These are phyloP conservation scores for Atherinomorus stipes DNA, from an alignment of 2,113 vertebrate genomes.

Conservation along the genomic window DNA sequence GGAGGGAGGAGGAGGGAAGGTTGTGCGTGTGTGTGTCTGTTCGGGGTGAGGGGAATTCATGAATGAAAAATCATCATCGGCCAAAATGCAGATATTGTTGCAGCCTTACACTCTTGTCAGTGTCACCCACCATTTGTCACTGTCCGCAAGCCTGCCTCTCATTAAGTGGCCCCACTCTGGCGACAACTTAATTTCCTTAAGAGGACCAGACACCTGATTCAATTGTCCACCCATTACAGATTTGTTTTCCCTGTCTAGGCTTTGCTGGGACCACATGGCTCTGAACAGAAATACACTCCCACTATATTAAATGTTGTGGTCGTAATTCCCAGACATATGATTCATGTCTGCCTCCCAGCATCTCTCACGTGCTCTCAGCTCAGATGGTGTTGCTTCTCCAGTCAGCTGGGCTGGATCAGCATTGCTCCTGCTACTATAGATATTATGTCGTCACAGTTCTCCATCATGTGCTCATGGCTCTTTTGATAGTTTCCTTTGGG, in stretches of 20 bases:
- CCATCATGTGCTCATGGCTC: slow-evolving; percentile 32
- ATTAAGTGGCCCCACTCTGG: slow-evolving; percentile 93
- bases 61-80: slow-evolving; percentile 93
- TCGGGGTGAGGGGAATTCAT: slow-evolving; percentile 61
- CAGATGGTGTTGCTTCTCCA: slow-evolving; percentile 30
- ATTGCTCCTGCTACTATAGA: slow-evolving; percentile 30
- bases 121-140: slow-evolving; percentile 94
- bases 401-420: slow-evolving; percentile 46
- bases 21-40: slow-evolving; percentile 15
- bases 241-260: slow-evolving; percentile 82
- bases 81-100: slow-evolving; percentile 92
- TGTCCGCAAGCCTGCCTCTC: slow-evolving; percentile 91
- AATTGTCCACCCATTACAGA: slow-evolving; percentile 90
- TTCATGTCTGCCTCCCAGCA: slow-evolving; percentile 77
- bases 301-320: slow-evolving; percentile 87
- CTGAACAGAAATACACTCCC: slow-evolving; percentile 79
- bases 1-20: slow-evolving; percentile 79
- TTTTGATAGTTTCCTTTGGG: slow-evolving; percentile 38
- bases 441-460: slow-evolving; percentile 42
- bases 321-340: slow-evolving; percentile 84
- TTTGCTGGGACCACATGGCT: slow-evolving; percentile 84
- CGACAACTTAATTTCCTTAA: slow-evolving; percentile 99
- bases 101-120: slow-evolving; percentile 86
- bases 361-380: slow-evolving; percentile 63
- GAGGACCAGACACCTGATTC: slow-evolving; percentile 99